Evolutionary conservation across 1,140 invertebrate genomes (phyloP), one percentile per base, ranked within the genome.

Genomic region (Trichoplusia ni): DNA sequence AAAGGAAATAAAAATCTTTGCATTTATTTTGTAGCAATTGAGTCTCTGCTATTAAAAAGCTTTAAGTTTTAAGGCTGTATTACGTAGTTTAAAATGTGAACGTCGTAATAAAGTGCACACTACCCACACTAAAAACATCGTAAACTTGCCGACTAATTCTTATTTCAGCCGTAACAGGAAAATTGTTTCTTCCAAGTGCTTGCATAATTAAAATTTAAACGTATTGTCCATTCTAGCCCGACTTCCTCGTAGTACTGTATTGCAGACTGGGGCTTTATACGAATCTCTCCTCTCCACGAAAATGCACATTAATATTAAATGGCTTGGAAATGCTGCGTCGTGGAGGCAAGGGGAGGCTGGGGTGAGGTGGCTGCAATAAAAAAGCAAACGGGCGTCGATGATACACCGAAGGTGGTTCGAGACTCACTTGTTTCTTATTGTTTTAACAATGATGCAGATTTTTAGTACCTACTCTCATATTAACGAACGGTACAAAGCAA

Each of bases 271-370:
- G 72, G 83, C 82, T 86, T 86, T 86, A 79, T 89, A 84, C 82
- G 86, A 89, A 88, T 88, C 84, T 81, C 73, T 80, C 73, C 75
- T 79, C 81, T 87, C 85, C 82, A 87, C 86, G 86, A 89, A 89
- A 89, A 88, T 89, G 82, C 86, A 90, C 87, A 90, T 90, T 90
- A 90, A 90, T 89, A 90, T 90, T 90, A 89, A 90, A 90, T 90
- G 86, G 86, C 87, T 87, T 85, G 87, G 86, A 90, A 90, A 85
- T 89, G 80, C 82, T 86, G 79, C 79, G 81, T 87, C 75, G 82
- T 81, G 75, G 79, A 71, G 79, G 69, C 46, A 69, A 65, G 44
- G 62, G 47, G 64, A 35, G 71, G 73, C 66, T 31, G 51, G 66
- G 67, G 71, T 67, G 27, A 70, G 62, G 58, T 68, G 73, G 78